phyloP scores from a whole-genome alignment of 2,888 invertebrate genomes.

The Stenodera caucasica region DNA sequence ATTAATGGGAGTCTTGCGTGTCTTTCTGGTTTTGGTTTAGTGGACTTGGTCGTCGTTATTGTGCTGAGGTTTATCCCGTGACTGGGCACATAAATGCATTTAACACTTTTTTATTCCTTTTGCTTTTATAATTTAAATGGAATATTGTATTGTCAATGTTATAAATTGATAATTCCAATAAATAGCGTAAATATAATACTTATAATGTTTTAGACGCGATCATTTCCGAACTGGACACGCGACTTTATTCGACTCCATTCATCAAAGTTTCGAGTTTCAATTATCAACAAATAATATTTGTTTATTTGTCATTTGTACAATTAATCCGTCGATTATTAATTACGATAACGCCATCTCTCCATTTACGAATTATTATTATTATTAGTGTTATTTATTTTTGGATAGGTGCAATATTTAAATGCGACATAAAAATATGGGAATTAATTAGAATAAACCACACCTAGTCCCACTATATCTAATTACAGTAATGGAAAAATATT shows the following conservation, averaged over 20 bases:
- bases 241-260: neutral
- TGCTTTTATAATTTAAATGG: too few relatives aligned
- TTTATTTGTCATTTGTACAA: neutral
- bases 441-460: conserved; percentile 25
- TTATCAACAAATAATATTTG: conserved; percentile 10
- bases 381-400: neutral
- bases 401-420: conserved; percentile 17
- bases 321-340: neutral
- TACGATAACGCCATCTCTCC: neutral
- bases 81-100: conserved; percentile 26
- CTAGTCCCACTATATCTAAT: conserved; percentile 15
- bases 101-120: conserved; percentile 21
- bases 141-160: conserved; percentile 14
- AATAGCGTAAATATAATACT: neutral
- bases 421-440: conserved; percentile 16
- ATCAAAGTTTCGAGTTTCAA: conserved; percentile 1
- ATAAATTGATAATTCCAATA: neutral
- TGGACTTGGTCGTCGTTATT: conserved; percentile 2
- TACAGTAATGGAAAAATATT: conserved; percentile 25
- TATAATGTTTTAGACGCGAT: neutral
- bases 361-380: neutral
- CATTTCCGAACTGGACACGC: neutral
- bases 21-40: conserved; percentile 1
- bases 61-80: conserved; percentile 22
- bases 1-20: conserved; percentile 46